Conservation (phyloP, 2,797 vertebrate genomes). For the Peromyscus melanophrys region DNA sequence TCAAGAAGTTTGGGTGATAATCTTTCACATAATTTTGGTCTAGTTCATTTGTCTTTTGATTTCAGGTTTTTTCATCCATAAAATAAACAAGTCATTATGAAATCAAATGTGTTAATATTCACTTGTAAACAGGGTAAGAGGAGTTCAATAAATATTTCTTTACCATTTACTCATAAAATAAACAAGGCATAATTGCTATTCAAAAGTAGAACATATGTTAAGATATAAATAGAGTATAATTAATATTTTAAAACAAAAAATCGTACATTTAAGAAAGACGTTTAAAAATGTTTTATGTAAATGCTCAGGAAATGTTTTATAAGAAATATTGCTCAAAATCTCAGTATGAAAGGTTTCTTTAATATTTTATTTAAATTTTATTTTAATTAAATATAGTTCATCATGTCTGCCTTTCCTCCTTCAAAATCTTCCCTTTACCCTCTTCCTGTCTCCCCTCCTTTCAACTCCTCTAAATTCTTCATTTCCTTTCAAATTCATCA, state of each 20-base stretch:
- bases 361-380: background rate
- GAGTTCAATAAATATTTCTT: background rate
- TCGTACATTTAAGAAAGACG: background rate
- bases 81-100: background rate
- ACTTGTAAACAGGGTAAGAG: background rate
- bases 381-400: background rate
- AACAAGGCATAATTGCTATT: background rate
- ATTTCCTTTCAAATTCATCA: background rate
- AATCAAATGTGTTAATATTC: constrained; percentile 5
- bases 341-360: background rate
- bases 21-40: background rate
- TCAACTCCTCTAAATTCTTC: background rate
- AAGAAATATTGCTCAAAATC: background rate
- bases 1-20: background rate
- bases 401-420: background rate
- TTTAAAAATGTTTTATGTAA: background rate
- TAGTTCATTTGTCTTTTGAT: constrained; percentile 21
- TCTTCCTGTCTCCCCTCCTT: background rate
- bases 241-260: constrained; percentile 50
- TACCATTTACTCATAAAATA: background rate
- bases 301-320: background rate
- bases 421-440: no score
- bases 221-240: background rate
- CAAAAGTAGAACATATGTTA: background rate
- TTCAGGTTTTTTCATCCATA: background rate